Base-by-base conservation (phyloP, 2,797 vertebrate genomes). In the Coccyzus lansbergi region DNA sequence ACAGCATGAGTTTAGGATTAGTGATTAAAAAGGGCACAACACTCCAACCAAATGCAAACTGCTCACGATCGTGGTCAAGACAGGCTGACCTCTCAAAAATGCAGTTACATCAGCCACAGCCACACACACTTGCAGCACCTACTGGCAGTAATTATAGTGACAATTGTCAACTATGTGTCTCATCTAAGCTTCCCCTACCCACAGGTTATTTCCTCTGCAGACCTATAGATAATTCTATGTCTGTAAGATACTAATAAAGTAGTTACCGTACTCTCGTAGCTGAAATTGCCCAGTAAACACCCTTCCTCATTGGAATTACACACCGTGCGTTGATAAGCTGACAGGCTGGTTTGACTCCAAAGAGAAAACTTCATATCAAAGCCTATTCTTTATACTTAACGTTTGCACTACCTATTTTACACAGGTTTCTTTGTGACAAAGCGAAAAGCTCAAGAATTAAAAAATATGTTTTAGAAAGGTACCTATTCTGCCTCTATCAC, bases 121-220 rank as follows among this genome's bases (percentile, higher is more conserved):
- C 20, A 49, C 22, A 42, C 17, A 15, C 18, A 65, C 49, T 0
- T 0, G 48, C 29, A 65, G 59, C 2, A 1, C 15, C 18, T 60
- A 51, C 25, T 6, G 7, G 40, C 44, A 70, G 25, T 13, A 71
- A 33, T 3, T 18, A 20, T 36, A 38, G 31, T 7, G 6, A 24
- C 24, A 79, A 49, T 9, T 76, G 22, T 9, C 0, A 0, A 52
- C 9, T 0, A 0, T 49, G 19, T 55, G 29, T 25, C 31, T 81
- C 68, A 56, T 55, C 26, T 31, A 70, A 60, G 11, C 10, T 46
- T 81, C 22, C 38, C 34, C 48, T 55, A 38, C 1, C 17, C 10
- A 60, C 33, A 51, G 6, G 34, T 82, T 69, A 70, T 21, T 75
- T 82, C 19, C 59, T 53, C n/a, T 63, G 34, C 49, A 80, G 67